Conservation (phyloP, 1,140 invertebrate species). For the Microplitis mediator region DNA sequence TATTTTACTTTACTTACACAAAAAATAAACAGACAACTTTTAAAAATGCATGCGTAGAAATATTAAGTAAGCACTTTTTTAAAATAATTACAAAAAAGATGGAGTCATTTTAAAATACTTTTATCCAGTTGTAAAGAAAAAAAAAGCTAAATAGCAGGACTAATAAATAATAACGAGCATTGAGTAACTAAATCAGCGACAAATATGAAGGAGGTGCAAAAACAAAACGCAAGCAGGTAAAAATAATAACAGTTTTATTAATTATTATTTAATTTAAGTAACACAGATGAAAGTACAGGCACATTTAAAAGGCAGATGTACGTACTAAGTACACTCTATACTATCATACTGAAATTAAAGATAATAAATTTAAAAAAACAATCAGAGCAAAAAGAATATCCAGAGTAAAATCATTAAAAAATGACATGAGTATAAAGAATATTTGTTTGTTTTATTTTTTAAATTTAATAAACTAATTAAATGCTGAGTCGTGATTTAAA, state of each 20-base stretch:
- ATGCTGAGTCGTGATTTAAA: no score
- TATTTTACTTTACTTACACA: constrained; percentile 12
- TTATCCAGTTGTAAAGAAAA: background rate
- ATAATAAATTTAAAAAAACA: constrained; percentile 4
- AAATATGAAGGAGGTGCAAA: constrained; percentile 38
- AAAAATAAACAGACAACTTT: background rate
- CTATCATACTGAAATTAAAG: background rate
- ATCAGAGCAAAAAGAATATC: no score
- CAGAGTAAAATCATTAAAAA: no score
- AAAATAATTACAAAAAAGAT: no score
- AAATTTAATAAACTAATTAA: no score
- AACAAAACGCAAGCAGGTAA: constrained; percentile 53
- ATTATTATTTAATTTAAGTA: constrained; percentile 42
- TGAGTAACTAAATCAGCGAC: constrained; percentile 33
- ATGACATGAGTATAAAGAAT: no score
- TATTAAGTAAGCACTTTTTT: background rate
- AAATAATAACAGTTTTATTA: constrained; percentile 59
- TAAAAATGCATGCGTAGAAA: constrained; percentile 15
- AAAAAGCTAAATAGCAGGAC: background rate
- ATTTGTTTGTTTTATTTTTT: no score
- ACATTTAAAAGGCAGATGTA: constrained; percentile 35
- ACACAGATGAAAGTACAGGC: constrained; percentile 50
- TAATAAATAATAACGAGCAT: constrained; percentile 26
- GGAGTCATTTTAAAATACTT: no score
- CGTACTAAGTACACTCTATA: background rate